Base-by-base conservation (phyloP, 2,797 vertebrate genomes). In the Scarus forsteni region DNA sequence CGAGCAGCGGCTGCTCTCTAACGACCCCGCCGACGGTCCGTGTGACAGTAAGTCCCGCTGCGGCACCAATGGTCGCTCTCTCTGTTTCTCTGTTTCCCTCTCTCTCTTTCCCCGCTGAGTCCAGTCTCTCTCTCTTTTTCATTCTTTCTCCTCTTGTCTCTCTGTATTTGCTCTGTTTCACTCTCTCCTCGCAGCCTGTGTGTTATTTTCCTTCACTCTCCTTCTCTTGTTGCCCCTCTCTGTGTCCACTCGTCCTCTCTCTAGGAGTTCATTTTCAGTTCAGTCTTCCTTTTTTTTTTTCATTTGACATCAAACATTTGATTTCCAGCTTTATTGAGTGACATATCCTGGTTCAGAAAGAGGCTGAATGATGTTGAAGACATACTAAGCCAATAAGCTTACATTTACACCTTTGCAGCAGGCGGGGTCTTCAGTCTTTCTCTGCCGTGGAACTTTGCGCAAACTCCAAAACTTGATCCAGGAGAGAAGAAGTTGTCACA, bases 41-140 rank as follows among this genome's bases (percentile, higher is more conserved):
- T 84, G 84, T 81, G 84, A 85, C 85, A 67, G 79, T 84, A 75
- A 70, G 81, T 88, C 90, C 90, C 86, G 84, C 87, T 90, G 88
- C 87, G 61, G 85, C 86, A 79, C 83, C 83, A 63, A 62, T 44
- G 70, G 5, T 67, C 81, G 45, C 70, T 71, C 60, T 77, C 62
- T 48, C 48, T 35, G 42, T 50, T 38, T 45, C 50, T 73, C 50
- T 68, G 53, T 46, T 38, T 58, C 52, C 36, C 64, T 55, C 56
- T 48, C 18, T 0, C 45, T 16, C 58, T 43, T 60, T 44, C 44
- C 0, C 56, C 51, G 42, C 39, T 42, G 27, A 76, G 55, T 74
- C 75, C 70, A 66, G 38, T 56, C 19, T 19, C 43, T 49, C 45
- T 42, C 38, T 40, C 36, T 69, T 19, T 48, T 45, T 66, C 42